A percentile compares a stretch with the other conserved stretches of the same genome.
Evolutionary conservation across 2,888 invertebrate genomes (phyloP).

Genomic region (Ormyrus nitidulus): DNA sequence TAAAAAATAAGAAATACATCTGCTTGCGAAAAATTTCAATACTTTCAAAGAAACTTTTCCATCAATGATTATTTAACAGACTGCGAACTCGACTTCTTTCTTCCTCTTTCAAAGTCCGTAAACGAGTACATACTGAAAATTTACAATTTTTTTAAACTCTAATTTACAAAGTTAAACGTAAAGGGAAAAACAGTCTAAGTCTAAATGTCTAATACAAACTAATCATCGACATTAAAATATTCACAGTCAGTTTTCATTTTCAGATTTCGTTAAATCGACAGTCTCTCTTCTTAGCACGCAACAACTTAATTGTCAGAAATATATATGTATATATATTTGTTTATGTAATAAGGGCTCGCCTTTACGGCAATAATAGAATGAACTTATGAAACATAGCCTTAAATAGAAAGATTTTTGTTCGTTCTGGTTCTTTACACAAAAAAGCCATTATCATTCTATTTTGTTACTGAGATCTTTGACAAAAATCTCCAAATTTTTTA

Average conservation of each 20-base stretch:
- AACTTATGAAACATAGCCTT: constrained; percentile 37
- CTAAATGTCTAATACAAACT: constrained; percentile 47
- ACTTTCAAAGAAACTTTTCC: constrained; percentile 51
- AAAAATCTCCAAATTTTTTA: constrained; percentile 8
- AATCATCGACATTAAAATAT: constrained; percentile 39
- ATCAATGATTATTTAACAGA: constrained; percentile 36
- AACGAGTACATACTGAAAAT: constrained; percentile 40
- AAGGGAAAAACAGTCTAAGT: constrained; percentile 27
- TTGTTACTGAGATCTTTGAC: constrained; percentile 25
- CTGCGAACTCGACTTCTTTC: constrained; percentile 4
- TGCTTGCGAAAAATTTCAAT: neutral
- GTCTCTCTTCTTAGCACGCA: constrained; percentile 39
- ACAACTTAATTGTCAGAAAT: constrained; percentile 17
- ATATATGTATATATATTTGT: too few species aligned
- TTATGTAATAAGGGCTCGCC: constrained; percentile 13
- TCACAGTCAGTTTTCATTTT: constrained; percentile 47
- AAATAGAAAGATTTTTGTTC: constrained; percentile 24
- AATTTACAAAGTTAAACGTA: constrained; percentile 32
- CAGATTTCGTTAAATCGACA: constrained; percentile 44
- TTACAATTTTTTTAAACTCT: constrained; percentile 37
- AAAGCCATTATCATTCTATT: constrained; percentile 35
- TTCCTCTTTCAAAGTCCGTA: constrained; percentile 11
- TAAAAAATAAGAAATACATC: neutral
- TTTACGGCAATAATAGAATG: constrained; percentile 24
- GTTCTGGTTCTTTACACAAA: constrained; percentile 30